Evolutionary conservation across 2,888 invertebrate species (phyloP).

Genomic region (Cylloceria caligata): DNA sequence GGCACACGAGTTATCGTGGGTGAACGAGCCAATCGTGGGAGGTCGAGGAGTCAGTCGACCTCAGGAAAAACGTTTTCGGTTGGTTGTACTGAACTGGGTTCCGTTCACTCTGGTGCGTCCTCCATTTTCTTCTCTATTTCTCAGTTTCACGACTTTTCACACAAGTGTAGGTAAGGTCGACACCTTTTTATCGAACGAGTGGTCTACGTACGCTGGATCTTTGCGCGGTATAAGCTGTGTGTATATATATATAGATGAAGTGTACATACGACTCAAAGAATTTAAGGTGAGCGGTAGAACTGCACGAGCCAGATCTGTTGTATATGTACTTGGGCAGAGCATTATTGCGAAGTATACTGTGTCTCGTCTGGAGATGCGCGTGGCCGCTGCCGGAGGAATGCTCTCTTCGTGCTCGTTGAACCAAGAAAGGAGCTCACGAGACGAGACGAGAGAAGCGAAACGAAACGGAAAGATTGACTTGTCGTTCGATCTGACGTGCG

Average conservation of each 20-base stretch:
- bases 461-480: constrained; percentile 56
- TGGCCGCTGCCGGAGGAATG: constrained; percentile 54
- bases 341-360: constrained; percentile 12
- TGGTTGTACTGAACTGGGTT: constrained; percentile 25
- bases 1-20: constrained; percentile 47
- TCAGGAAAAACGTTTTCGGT: constrained; percentile 49
- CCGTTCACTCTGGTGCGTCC: constrained; percentile 18
- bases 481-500: constrained; percentile 60
- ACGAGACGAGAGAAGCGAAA: constrained; percentile 44
- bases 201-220: background rate
- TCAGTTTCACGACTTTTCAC: constrained; percentile 46
- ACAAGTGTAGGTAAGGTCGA: constrained; percentile 45
- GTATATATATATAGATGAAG: background rate
- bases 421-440: constrained; percentile 44
- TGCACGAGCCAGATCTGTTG: constrained; percentile 32
- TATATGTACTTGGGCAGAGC: background rate
- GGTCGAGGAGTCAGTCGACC: constrained; percentile 60
- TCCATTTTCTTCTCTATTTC: background rate
- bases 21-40: constrained; percentile 63
- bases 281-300: constrained; percentile 38
- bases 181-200: constrained; percentile 15
- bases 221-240: background rate
- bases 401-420: constrained; percentile 64
- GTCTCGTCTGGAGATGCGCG: constrained; percentile 44
- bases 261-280: constrained; percentile 33